phyloP scores from a whole-genome alignment of 2,113 vertebrate genomes.

The Tragelaphus strepsiceros region DNA sequence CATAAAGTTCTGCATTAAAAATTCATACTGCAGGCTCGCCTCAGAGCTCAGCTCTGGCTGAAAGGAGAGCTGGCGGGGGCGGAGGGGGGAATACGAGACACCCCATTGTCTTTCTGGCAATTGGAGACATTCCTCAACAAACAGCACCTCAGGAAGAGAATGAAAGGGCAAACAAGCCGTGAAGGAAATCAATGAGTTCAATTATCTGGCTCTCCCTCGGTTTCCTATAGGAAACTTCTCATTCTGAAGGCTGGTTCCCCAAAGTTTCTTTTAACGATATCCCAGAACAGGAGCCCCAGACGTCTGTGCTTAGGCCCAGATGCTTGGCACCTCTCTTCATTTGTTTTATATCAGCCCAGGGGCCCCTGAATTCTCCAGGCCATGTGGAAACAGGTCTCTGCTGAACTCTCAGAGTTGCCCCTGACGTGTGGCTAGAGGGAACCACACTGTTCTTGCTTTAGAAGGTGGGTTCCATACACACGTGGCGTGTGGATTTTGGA shows the following conservation, averaged over 20 bases:
- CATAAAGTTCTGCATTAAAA: constrained; percentile 94
- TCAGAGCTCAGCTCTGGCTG: constrained; percentile 83
- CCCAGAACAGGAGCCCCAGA: constrained; percentile 54
- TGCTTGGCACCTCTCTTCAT: constrained; percentile 42
- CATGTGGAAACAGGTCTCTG: not conserved
- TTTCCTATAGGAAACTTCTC: constrained; percentile 80
- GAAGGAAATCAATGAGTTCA: constrained; percentile 87
- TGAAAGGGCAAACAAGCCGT: constrained; percentile 83
- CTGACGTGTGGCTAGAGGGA: not conserved
- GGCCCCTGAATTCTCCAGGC: constrained; percentile 8
- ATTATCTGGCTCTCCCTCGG: constrained; percentile 77
- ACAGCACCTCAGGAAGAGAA: constrained; percentile 82
- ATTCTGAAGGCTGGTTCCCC: constrained; percentile 75
- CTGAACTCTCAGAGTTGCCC: not conserved
- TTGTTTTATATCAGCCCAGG: constrained; percentile 39
- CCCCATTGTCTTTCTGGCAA: constrained; percentile 84
- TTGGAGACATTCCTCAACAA: constrained; percentile 87
- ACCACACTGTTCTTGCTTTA: not conserved
- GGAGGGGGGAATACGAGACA: constrained; percentile 77
- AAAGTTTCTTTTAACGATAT: constrained; percentile 68
- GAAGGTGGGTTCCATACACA: constrained; percentile 39
- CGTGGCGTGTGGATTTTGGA: constrained; percentile 53
- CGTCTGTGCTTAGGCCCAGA: constrained; percentile 39
- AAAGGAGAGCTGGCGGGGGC: constrained; percentile 79
- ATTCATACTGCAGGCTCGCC: constrained; percentile 90